Evolutionary conservation across 2,888 invertebrate genomes (phyloP).

Genomic region (Endotricha flammealis): DNA sequence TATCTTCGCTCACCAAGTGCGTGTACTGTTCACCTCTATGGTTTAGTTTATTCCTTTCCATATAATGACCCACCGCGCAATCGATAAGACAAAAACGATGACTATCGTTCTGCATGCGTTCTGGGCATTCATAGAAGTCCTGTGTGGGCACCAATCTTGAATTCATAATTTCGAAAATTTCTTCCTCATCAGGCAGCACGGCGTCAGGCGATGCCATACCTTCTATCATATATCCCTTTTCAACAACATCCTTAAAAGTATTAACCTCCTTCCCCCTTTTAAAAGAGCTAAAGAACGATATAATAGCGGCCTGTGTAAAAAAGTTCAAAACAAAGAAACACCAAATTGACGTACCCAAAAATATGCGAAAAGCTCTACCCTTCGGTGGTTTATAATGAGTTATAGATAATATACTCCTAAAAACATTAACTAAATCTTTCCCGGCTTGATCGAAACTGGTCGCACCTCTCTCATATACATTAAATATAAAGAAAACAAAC

Average conservation of each 20-base stretch:
- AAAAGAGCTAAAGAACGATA: slow-evolving; percentile 59
- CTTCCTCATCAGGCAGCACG: slow-evolving; percentile 54
- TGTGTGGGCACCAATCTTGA: slow-evolving; percentile 42
- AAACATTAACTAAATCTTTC: slow-evolving; percentile 56
- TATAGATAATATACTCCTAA: slow-evolving; percentile 47
- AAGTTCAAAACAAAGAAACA: slow-evolving; percentile 64
- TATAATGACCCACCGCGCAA: slow-evolving; percentile 56
- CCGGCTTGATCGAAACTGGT: slow-evolving; percentile 51
- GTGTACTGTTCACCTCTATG: slow-evolving; percentile 58
- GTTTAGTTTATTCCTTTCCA: slow-evolving; percentile 50
- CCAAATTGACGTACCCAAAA: slow-evolving; percentile 54
- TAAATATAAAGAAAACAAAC: slow-evolving; percentile 49
- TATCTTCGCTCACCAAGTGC: slow-evolving; percentile 54
- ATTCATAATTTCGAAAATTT: slow-evolving; percentile 47
- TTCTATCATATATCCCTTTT: slow-evolving; percentile 57
- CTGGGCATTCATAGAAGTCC: slow-evolving; percentile 46
- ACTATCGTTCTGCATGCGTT: slow-evolving; percentile 43
- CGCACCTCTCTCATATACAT: slow-evolving; percentile 32
- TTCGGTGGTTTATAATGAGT: slow-evolving; percentile 48
- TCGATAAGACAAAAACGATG: slow-evolving; percentile 60
- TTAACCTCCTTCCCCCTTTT: slow-evolving; percentile 64
- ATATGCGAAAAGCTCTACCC: slow-evolving; percentile 47
- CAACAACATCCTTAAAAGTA: slow-evolving; percentile 60
- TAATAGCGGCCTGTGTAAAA: slow-evolving; percentile 58
- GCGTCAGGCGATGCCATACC: slow-evolving; percentile 65